Base-by-base conservation (phyloP, 2,797 vertebrate genomes). In the Coranthus polyacanthus region DNA sequence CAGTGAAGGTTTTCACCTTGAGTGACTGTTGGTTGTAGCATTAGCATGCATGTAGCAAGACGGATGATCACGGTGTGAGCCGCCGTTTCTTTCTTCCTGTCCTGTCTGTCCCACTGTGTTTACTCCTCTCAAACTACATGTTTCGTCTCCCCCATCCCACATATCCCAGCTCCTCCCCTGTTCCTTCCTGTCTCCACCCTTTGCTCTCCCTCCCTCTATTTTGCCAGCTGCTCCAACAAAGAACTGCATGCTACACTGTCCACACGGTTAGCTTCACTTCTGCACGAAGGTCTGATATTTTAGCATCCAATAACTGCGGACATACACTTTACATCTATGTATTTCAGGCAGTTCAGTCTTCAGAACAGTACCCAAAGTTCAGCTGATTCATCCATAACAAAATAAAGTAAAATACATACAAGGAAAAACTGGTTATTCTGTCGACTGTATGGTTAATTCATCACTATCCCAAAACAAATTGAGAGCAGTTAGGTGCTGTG, bases 181-280 rank as follows among this genome's bases (percentile, higher is more conserved):
- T 36, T 50, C 54, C 49, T 71, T 75, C 83, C 79, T 77, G 81
- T 72, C 68, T 80, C 78, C 68, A 52, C 68, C 56, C 55, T 39
- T 50, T 54, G 2, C 68, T 72, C 47, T 22, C 58, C n/a, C 67
- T 37, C 41, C 55, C 49, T 69, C 51, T 20, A 39, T 52, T 50
- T 55, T 42, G 53, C 75, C 88, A 88, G 80, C 91, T 89, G 88
- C 86, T 83, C 38, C 45, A 80, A 87, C 81, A 89, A 90, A 88
- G 67, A 69, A 20, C 66, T 65, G 76, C 43, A 42, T 75, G 55
- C 69, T 67, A 66, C 71, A 16, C 75, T 45, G 22, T 44, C 34
- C 42, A 50, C 38, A 47, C 18, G n/a, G 39, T 39, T 13, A 47
- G 43, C 42, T 16, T 55, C 21, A 38, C 15, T 46, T 32, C 41